Conservation (phyloP, 2,888 invertebrate species). For the Caenorhabditis drosophilae region DNA sequence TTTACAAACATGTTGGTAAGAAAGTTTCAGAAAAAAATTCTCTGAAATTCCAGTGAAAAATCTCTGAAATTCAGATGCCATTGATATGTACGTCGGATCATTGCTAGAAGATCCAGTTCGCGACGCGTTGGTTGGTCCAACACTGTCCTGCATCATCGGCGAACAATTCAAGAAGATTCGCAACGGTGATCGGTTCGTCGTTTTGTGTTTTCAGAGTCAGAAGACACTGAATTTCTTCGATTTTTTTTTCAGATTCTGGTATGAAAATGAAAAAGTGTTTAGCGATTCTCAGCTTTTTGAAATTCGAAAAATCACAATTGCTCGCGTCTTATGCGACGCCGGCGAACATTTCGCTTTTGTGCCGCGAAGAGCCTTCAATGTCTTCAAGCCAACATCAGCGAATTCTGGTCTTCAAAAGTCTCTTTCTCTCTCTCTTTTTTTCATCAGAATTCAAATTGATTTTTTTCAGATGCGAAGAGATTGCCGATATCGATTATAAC, state of each 20-base stretch:
- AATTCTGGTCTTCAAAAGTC: constrained; percentile 16
- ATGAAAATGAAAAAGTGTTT: constrained; percentile 87
- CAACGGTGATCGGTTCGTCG: constrained; percentile 70
- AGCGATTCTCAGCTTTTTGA: constrained; percentile 84
- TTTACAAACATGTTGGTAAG: constrained; percentile 75
- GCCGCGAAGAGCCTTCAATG: constrained; percentile 58
- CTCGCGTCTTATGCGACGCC: constrained; percentile 52
- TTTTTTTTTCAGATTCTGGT: constrained; percentile 86
- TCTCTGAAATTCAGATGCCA: constrained; percentile 39
- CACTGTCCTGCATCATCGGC: constrained; percentile 71
- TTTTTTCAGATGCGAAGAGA: constrained; percentile 47
- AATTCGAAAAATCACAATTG: constrained; percentile 81
- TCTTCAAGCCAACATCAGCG: constrained; percentile 41
- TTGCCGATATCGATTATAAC: constrained; percentile 46
- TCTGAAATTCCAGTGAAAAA: not conserved
- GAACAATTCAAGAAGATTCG: constrained; percentile 72
- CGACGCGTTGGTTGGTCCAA: constrained; percentile 72
- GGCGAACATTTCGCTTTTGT: constrained; percentile 55
- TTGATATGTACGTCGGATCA: constrained; percentile 73
- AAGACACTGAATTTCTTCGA: not conserved
- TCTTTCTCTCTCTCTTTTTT: not conserved
- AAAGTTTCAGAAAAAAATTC: too few relatives aligned
- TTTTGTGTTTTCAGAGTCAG: not conserved
- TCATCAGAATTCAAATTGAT: not conserved
- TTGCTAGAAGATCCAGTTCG: constrained; percentile 71